A percentile compares a stretch with the other conserved stretches of the same genome.
These are phyloP conservation scores for Thunnus albacares DNA, from an alignment of 2,797 vertebrate genomes.

Conservation along the genomic window DNA sequence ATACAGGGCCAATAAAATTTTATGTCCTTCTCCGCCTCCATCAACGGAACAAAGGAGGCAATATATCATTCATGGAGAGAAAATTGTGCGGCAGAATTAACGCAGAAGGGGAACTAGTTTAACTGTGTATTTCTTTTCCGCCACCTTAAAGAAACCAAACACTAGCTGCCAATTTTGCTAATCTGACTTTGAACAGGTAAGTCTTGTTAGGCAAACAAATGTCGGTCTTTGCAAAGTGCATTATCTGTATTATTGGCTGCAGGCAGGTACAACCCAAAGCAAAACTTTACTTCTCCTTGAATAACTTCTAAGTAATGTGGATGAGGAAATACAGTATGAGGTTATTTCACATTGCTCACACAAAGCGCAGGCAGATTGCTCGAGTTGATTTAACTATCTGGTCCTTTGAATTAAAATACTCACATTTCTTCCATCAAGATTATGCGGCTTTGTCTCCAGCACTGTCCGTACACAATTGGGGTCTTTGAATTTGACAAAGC, in stretches of 20 bases:
- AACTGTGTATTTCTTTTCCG: not conserved
- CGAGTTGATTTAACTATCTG: slow-evolving; percentile 49
- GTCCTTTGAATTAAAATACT: slow-evolving; percentile 83
- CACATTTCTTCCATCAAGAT: slow-evolving; percentile 98
- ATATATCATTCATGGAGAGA: slow-evolving; percentile 12
- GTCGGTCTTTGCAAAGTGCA: slow-evolving; percentile 12
- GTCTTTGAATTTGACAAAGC: slow-evolving; percentile 99
- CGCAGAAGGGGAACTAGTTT: not conserved
- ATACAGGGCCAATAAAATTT: slow-evolving; percentile 20
- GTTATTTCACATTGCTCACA: slow-evolving; percentile 41
- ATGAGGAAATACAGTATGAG: slow-evolving; percentile 46
- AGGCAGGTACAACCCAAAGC: slow-evolving; percentile 34
- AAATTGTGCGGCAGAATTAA: not conserved
- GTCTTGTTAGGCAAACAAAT: slow-evolving; percentile 51
- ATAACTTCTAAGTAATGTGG: slow-evolving; percentile 37
- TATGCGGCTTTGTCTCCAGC: slow-evolving; percentile 98
- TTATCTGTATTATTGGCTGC: slow-evolving; percentile 32
- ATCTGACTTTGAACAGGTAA: slow-evolving; percentile 63
- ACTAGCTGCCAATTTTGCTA: slow-evolving; percentile 21
- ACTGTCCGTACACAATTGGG: slow-evolving; percentile 99
- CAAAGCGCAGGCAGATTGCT: slow-evolving; percentile 41
- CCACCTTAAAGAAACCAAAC: slow-evolving; percentile 8
- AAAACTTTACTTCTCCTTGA: slow-evolving; percentile 48
- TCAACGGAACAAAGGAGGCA: slow-evolving; percentile 17
- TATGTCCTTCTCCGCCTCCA: slow-evolving; percentile 4